phyloP scores from a whole-genome alignment of 2,113 vertebrate species.

The Pachypanchax playfairii region DNA sequence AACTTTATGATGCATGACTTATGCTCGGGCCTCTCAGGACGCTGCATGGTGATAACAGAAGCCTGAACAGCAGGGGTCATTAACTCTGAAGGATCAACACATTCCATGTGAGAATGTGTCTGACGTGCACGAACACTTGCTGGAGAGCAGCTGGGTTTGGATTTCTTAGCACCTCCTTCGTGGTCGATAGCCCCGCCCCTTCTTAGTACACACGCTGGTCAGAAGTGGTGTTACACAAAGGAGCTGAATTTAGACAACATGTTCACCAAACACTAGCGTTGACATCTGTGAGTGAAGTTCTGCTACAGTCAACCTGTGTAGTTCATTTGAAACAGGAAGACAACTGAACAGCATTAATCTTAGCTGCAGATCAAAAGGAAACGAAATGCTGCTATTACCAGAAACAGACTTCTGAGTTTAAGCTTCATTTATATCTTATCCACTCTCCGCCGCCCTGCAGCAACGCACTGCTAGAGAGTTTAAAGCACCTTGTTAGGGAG shows the following conservation, averaged over 20 bases:
- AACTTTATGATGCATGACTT: slow-evolving; percentile 54
- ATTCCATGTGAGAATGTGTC: slow-evolving; percentile 45
- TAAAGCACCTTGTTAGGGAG: slow-evolving; percentile 79
- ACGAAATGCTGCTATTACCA: slow-evolving; percentile 73
- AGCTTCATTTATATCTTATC: slow-evolving; percentile 78
- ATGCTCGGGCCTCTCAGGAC: slow-evolving; percentile 11
- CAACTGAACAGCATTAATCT: slow-evolving; percentile 71
- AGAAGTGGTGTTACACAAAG: too few relatives aligned
- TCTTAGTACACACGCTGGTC: slow-evolving; percentile 19
- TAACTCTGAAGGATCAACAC: slow-evolving; percentile 51
- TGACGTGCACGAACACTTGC: slow-evolving; percentile 7
- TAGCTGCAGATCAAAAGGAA: slow-evolving; percentile 69
- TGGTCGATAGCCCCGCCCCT: slow-evolving; percentile 19
- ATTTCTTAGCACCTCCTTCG: slow-evolving; percentile 31
- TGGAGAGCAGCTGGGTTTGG: slow-evolving; percentile 34
- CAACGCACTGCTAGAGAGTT: slow-evolving; percentile 70
- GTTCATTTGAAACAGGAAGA: slow-evolving; percentile 54
- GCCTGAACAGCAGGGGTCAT: slow-evolving; percentile 62
- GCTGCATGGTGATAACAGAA: slow-evolving; percentile 53
- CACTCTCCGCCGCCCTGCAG: slow-evolving; percentile 71
- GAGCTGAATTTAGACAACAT: slow-evolving; percentile 15
- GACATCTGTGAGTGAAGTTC: slow-evolving; percentile 11
- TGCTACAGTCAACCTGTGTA: slow-evolving; percentile 44
- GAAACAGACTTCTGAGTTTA: slow-evolving; percentile 76
- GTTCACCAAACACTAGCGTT: slow-evolving; percentile 26